Base-by-base conservation (phyloP, 1,140 invertebrate species). In the Zaprionus camerounensis region DNA sequence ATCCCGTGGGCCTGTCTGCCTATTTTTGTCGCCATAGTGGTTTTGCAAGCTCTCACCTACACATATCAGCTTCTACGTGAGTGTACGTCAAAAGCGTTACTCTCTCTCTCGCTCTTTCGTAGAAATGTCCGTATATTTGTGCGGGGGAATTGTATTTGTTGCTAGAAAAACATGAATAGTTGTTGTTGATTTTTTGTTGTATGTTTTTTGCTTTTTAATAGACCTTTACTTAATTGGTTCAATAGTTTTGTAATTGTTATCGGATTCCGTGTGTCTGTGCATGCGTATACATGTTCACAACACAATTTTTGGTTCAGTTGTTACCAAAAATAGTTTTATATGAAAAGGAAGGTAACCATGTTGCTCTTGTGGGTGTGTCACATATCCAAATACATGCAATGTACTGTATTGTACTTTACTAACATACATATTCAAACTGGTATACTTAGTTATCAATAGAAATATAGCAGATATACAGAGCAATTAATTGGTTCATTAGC, bases 171-270 rank as follows among this genome's bases (percentile, higher is more conserved):
- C 57, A 76, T 66, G 44, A 26, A 76, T 59, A 69, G 56, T 74
- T 58, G 56, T 61, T 64, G 58, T 61, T 61, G 53, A 31, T 28
- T 26, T 12, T 20, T 44, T 51, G 7, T 65, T 55, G 22, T 53
- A 22, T 36, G 41, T 56, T 77, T 61, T 22, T 58, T 70, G 73
- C 67, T 64, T 72, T 76, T 75, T 59, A 80, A 82, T 61, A 81
- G 81, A 71, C 75, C 77, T 85, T 71, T 70, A 81, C 81, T 81
- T 85, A 90, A 88, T 90, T 85, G 78, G 84, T 87, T 87, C 71
- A 87, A 86, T 87, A 82, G 80, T 82, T 87, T 87, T 87, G 81
- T 84, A 90, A 88, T 90, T 85, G 78, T 59, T 66, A 80, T 74
- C 64, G 61, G 22, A 61, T 76, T 81, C 71, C 83, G 77, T 63